phyloP scores from a whole-genome alignment of 1,140 invertebrate genomes.

The Leptinotarsa undecemlineata region DNA sequence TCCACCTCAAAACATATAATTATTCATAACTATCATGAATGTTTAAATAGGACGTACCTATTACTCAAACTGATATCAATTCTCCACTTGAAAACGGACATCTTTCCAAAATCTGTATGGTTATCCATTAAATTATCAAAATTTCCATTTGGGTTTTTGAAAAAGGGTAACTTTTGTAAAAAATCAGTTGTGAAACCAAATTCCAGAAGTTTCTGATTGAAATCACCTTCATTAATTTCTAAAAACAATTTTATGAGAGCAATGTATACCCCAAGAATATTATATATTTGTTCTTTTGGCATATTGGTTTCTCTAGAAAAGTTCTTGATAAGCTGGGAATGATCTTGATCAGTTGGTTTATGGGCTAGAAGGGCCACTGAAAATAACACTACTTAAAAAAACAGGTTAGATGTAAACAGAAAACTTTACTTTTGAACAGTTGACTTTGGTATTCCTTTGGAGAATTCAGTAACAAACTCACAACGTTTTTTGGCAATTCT shows the following conservation, averaged over 20 bases:
- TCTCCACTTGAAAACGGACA: constrained; percentile 42
- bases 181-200: constrained; percentile 42
- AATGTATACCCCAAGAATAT: constrained; percentile 40
- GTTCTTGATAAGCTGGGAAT: constrained; percentile 35
- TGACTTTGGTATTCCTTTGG: constrained; percentile 25
- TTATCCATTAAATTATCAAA: constrained; percentile 34
- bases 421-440: constrained; percentile 32
- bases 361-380: constrained; percentile 38
- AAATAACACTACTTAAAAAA: constrained; percentile 9
- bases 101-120: constrained; percentile 37
- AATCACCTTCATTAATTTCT: constrained; percentile 39
- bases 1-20: too few relatives aligned
- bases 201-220: constrained; percentile 34
- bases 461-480: constrained; percentile 13
- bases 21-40: too few relatives aligned
- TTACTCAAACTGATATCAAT: constrained; percentile 46
- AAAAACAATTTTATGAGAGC: constrained; percentile 39
- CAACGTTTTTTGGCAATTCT: constrained; percentile 25
- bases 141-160: constrained; percentile 37
- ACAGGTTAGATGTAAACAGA: background rate
- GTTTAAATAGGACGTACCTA: constrained; percentile 30
- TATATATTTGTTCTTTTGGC: constrained; percentile 34
- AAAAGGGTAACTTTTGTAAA: constrained; percentile 39
- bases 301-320: constrained; percentile 38
- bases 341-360: constrained; percentile 36